Percentiles rank a stretch among this genome's conserved stretches.
Conservation (phyloP, 37 sponge, comb jelly and placozoan species). For the Chondrosia reniformis region DNA sequence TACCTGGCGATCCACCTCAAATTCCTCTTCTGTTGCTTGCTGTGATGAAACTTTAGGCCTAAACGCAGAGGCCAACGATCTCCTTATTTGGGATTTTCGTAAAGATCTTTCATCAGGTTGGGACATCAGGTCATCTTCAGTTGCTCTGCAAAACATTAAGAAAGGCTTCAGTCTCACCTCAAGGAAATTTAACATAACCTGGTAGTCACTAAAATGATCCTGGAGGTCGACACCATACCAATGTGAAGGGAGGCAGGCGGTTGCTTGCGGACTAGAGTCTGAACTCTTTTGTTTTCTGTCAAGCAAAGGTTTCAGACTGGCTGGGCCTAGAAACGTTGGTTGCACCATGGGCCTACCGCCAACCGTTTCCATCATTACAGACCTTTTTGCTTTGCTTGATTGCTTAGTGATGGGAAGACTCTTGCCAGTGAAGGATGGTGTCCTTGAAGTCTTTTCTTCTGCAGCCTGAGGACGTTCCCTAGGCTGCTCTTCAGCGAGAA, state of each 20-base stretch:
- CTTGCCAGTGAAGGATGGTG: not conserved
- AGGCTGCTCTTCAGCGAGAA: not conserved
- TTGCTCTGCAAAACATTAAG: not conserved
- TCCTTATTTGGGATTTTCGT: not conserved
- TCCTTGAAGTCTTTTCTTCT: not conserved
- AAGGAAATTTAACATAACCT: not conserved
- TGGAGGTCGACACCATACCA: slow-evolving; percentile 15
- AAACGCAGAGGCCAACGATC: not conserved
- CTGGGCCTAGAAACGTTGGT: not conserved
- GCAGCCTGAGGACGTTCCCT: not conserved
- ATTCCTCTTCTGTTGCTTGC: not conserved
- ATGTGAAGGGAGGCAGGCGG: not conserved
- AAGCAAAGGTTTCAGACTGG: not conserved
- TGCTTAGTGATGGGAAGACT: not conserved
- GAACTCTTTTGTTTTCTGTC: not conserved
- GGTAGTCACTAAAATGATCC: not conserved
- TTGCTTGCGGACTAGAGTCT: not conserved
- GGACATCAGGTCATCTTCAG: not conserved
- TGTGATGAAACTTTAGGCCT: not conserved
- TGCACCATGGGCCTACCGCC: too few relatives aligned
- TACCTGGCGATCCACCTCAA: not conserved
- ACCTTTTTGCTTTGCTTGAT: not conserved
- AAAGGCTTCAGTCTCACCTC: not conserved
- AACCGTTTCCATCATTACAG: not conserved
- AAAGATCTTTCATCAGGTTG: not conserved